These are phyloP conservation scores for Betta splendens DNA, from an alignment of 2,797 vertebrate genomes.

Conservation along the genomic window DNA sequence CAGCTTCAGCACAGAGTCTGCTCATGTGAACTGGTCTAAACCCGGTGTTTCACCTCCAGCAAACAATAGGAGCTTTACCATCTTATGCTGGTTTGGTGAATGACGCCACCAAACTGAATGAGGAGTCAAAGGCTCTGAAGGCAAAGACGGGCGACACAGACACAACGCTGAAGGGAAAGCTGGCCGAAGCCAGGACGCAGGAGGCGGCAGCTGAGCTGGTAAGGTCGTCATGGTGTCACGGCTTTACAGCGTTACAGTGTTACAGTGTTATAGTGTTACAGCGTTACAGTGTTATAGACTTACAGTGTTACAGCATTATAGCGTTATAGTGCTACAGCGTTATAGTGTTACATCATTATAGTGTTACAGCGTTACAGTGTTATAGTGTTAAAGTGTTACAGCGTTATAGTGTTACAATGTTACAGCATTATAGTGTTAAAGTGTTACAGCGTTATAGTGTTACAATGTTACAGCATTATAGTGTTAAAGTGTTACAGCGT, in stretches of 20 bases:
- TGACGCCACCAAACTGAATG: slow-evolving; percentile 47
- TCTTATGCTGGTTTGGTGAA: slow-evolving; percentile 25
- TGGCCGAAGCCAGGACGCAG: slow-evolving; percentile 6
- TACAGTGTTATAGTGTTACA: neutral
- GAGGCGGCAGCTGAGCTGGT: slow-evolving; percentile 61
- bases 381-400: neutral
- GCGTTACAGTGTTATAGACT: neutral
- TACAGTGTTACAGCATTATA: neutral
- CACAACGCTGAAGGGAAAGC: slow-evolving; percentile 11
- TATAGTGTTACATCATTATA: neutral
- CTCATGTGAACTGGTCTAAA: too few relatives aligned
- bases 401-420: neutral
- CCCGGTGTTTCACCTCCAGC: slow-evolving; percentile 45
- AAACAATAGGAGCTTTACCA: slow-evolving; percentile 25
- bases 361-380: neutral
- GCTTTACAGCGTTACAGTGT: neutral
- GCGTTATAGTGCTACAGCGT: neutral
- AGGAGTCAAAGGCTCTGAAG: slow-evolving; percentile 36
- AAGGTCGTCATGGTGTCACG: too few relatives aligned
- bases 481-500: too few relatives aligned
- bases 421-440: neutral
- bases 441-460: neutral
- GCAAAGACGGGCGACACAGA: fast-evolving
- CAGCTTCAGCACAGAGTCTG: too few relatives aligned
- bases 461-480: too few relatives aligned